phyloP scores from a whole-genome alignment of 2,797 vertebrate species.

The Perodicticus potto region DNA sequence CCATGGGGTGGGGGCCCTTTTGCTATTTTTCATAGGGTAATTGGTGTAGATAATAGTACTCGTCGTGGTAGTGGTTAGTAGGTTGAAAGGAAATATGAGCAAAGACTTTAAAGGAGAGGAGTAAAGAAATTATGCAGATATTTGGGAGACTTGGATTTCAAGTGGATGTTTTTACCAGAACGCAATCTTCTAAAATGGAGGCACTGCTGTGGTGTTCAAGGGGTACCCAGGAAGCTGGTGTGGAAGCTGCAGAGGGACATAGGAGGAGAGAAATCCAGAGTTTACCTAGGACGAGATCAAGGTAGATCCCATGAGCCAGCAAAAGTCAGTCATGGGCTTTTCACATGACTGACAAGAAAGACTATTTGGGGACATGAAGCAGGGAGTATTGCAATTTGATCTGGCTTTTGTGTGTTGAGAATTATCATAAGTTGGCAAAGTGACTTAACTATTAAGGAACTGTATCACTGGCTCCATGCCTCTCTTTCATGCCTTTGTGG shows the following conservation, averaged over 20 bases:
- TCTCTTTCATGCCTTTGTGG: background rate
- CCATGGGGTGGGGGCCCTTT: accelerated
- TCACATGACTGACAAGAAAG: background rate
- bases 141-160: background rate
- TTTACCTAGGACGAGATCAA: background rate
- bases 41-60: background rate
- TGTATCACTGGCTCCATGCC: background rate
- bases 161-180: background rate
- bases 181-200: background rate
- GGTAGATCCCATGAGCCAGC: accelerated
- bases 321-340: background rate
- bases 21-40: background rate
- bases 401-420: background rate
- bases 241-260: background rate
- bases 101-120: background rate
- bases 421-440: background rate
- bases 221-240: background rate
- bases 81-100: background rate
- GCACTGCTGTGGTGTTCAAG: background rate
- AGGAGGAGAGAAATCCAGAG: background rate
- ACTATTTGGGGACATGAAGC: background rate
- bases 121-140: background rate
- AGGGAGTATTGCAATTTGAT: background rate
- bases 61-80: background rate
- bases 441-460: background rate